phyloP scores from a whole-genome alignment of 2,888 invertebrate species.

The Caenorhabditis parvicauda region DNA sequence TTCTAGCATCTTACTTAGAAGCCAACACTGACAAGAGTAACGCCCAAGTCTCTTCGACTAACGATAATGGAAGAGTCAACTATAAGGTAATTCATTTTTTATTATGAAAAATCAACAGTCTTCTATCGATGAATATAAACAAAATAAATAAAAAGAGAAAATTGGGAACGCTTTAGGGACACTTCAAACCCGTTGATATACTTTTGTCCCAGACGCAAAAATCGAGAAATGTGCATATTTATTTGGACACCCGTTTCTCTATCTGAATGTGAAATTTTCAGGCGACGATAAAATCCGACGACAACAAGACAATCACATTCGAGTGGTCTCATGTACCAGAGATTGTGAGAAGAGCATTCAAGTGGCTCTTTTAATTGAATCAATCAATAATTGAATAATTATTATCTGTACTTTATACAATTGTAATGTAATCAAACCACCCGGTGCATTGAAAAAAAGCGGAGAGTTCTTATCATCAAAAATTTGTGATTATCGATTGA shows the following conservation, averaged over 20 bases:
- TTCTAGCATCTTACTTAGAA: conserved; percentile 49
- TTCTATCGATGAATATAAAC: too few relatives aligned
- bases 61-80: conserved; percentile 18
- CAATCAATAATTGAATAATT: conserved; percentile 39
- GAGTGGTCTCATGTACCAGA: conserved; percentile 52
- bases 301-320: conserved; percentile 49
- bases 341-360: conserved; percentile 46
- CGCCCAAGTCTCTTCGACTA: conserved; percentile 15
- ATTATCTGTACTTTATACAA: too few relatives aligned
- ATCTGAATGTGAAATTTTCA: conserved; percentile 11
- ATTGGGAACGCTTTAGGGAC: too few relatives aligned
- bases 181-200: too few relatives aligned
- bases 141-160: too few relatives aligned
- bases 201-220: too few relatives aligned
- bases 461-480: too few relatives aligned
- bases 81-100: conserved; percentile 23
- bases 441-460: too few relatives aligned
- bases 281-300: conserved; percentile 46
- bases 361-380: conserved; percentile 49
- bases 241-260: not conserved
- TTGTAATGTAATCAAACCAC: too few relatives aligned
- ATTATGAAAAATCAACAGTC: too few relatives aligned
- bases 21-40: conserved; percentile 40
- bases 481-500: too few relatives aligned
- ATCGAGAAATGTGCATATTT: too few relatives aligned